phyloP scores from a whole-genome alignment of 53 echinoderm and acorn worm species.

The Henricia sp. region DNA sequence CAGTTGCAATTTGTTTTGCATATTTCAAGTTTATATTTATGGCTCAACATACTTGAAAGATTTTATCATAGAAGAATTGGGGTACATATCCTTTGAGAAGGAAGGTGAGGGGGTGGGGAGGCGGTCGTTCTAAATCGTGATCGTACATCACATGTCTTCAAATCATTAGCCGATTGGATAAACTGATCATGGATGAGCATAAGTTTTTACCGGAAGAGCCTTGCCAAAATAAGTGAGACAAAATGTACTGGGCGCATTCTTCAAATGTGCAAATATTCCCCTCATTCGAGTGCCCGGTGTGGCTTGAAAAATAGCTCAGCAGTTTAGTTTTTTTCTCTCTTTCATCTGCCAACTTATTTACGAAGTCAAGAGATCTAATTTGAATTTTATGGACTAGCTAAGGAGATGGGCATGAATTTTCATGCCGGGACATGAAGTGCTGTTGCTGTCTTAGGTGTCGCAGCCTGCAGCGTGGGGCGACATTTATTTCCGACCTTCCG shows the following conservation, averaged over 20 bases:
- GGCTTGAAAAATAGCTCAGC: neutral
- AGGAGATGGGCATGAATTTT: constrained; percentile 50
- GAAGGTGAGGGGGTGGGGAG: too few relatives aligned
- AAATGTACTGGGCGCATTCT: neutral
- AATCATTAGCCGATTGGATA: too few relatives aligned
- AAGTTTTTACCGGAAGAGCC: neutral
- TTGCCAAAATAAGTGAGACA: neutral
- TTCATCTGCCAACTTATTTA: neutral
- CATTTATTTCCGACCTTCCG: constrained; percentile 48
- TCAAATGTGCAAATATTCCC: neutral
- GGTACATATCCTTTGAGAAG: too few relatives aligned
- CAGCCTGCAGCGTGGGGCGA: constrained; percentile 28
- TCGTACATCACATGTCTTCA: too few relatives aligned
- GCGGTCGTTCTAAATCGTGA: too few relatives aligned
- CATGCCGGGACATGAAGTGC: constrained; percentile 44
- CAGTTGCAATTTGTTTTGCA: too few relatives aligned
- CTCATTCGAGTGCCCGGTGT: neutral
- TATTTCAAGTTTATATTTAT: too few relatives aligned
- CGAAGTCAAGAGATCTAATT: constrained; percentile 44
- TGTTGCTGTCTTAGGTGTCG: constrained; percentile 29
- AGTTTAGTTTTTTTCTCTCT: neutral
- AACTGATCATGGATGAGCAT: too few relatives aligned
- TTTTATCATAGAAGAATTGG: too few relatives aligned
- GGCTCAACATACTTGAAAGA: too few relatives aligned
- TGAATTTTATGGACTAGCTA: constrained; percentile 52